Conservation (phyloP, 2,888 invertebrate genomes). For the Carabus problematicus region DNA sequence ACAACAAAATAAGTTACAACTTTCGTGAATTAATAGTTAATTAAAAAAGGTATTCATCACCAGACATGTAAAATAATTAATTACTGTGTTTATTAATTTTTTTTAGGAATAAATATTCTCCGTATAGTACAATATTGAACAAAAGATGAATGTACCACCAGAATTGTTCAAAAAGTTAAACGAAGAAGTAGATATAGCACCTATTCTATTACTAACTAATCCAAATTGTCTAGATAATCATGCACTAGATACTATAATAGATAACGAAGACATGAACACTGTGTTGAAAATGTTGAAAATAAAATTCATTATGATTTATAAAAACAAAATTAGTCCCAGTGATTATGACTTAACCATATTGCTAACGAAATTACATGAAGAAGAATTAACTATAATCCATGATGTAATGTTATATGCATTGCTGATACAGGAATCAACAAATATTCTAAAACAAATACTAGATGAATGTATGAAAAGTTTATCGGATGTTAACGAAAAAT, state of each 20-base stretch:
- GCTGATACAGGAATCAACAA: conserved; percentile 16
- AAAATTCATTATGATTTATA: conserved; percentile 27
- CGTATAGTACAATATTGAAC: too few species aligned
- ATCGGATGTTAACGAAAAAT: conserved; percentile 8
- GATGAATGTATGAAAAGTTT: conserved; percentile 14
- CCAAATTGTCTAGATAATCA: neutral
- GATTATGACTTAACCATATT: conserved; percentile 24
- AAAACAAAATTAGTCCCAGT: neutral
- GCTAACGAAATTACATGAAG: neutral
- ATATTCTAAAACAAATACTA: conserved; percentile 17
- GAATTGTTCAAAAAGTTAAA: conserved; percentile 14
- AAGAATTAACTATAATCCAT: conserved; percentile 18
- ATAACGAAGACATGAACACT: conserved; percentile 22
- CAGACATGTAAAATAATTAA: too few species aligned
- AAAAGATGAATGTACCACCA: conserved; percentile 22
- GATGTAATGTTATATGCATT: conserved; percentile 26
- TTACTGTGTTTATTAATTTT: neutral
- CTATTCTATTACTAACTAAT: conserved; percentile 18
- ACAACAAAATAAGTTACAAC: too few species aligned
- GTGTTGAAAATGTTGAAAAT: conserved; percentile 28
- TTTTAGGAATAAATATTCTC: neutral
- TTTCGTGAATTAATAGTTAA: too few species aligned
- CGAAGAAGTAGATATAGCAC: conserved; percentile 12
- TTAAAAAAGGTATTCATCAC: too few species aligned
- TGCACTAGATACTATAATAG: conserved; percentile 16